These are phyloP conservation scores for Hirtodrosophila trivittata DNA, from an alignment of 2,888 invertebrate species.

Conservation along the genomic window DNA sequence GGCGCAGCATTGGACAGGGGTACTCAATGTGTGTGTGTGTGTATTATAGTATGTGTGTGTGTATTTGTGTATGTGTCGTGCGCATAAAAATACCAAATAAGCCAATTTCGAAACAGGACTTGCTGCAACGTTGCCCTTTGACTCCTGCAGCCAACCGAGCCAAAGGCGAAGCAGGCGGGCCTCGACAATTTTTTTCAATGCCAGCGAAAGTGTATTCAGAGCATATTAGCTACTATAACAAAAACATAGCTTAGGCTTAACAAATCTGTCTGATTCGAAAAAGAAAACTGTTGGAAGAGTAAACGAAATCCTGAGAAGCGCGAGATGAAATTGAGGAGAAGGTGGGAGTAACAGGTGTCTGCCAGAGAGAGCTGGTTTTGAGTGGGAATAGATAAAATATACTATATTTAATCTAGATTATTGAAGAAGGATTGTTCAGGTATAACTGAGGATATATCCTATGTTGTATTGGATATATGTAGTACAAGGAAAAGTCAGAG, in stretches of 20 bases:
- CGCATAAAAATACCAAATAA: conserved; percentile 77
- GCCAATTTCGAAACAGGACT: conserved; percentile 75
- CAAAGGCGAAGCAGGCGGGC: conserved; percentile 19
- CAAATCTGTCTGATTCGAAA: no score
- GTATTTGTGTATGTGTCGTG: conserved; percentile 32
- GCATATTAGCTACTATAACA: conserved; percentile 18
- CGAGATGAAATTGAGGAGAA: background rate
- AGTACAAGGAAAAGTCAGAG: no score
- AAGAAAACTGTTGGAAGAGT: background rate
- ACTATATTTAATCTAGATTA: no score
- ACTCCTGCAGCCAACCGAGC: conserved; percentile 3
- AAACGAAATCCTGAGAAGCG: background rate
- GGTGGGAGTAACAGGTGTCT: no score
- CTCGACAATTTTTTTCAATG: conserved; percentile 47
- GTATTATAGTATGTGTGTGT: conserved; percentile 7
- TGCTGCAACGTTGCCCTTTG: conserved; percentile 44
- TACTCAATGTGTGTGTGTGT: background rate
- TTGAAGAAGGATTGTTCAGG: no score
- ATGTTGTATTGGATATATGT: no score
- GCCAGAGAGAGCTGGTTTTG: no score
- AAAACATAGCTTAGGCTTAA: background rate
- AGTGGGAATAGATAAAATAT: no score
- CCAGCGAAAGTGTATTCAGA: conserved; percentile 11
- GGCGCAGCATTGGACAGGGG: conserved; percentile 8
- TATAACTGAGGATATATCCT: no score